A percentile compares a stretch with the other conserved stretches of the same genome.
phyloP scores from a whole-genome alignment of 2,113 vertebrate genomes.

The Brachionichthys hirsutus region DNA sequence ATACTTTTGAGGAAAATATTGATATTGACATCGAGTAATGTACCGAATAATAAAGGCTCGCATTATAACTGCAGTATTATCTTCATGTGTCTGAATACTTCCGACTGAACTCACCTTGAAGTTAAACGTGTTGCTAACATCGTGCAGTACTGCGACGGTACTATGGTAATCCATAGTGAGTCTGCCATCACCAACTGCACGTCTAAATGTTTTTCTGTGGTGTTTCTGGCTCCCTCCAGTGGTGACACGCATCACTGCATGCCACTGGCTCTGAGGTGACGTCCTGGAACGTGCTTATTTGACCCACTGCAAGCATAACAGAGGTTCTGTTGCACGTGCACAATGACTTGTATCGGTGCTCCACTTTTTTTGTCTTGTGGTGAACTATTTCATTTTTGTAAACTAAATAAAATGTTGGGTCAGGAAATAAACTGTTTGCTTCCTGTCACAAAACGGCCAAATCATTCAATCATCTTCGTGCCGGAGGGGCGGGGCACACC shows the following conservation, averaged over 20 bases:
- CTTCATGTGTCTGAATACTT: conserved; percentile 71
- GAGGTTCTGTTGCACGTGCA: conserved; percentile 75
- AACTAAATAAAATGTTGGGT: conserved; percentile 80
- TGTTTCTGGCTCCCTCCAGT: conserved; percentile 44
- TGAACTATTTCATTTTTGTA: conserved; percentile 78
- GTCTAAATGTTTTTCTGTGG: conserved; percentile 53
- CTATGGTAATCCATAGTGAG: conserved; percentile 33
- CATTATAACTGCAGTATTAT: conserved; percentile 65
- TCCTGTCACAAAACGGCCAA: no score
- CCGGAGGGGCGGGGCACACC: no score
- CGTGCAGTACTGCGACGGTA: conserved; percentile 52
- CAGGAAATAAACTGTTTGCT: no score
- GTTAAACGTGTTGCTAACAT: conserved; percentile 65
- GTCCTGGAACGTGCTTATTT: conserved; percentile 76
- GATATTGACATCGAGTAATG: conserved; percentile 53
- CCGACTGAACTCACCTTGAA: conserved; percentile 58
- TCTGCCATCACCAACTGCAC: conserved; percentile 63
- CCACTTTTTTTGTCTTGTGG: conserved; percentile 73
- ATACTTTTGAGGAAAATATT: conserved; percentile 58
- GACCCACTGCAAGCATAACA: conserved; percentile 70
- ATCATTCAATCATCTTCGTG: no score
- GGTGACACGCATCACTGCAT: conserved; percentile 50
- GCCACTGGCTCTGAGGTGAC: no score
- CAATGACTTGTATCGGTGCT: conserved; percentile 75
- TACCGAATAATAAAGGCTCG: conserved; percentile 65